These are phyloP conservation scores for Gastracanthus pulcherrimus DNA, from an alignment of 2,888 invertebrate genomes.

Conservation along the genomic window DNA sequence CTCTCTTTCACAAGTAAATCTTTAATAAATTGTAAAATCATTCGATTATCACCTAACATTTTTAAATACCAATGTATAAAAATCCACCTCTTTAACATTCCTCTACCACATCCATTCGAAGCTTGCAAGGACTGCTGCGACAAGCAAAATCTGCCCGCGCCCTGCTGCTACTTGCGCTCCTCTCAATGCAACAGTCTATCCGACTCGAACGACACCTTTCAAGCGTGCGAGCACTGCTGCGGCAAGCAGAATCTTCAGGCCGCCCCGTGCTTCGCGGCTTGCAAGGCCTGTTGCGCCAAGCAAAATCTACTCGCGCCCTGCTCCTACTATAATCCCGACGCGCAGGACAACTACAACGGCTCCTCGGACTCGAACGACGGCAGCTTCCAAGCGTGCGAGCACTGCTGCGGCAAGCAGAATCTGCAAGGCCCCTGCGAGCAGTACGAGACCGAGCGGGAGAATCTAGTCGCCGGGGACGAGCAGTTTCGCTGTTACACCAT, in stretches of 20 bases:
- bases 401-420: conserved; percentile 20
- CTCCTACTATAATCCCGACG: too few species aligned
- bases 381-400: conserved; percentile 19
- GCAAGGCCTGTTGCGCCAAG: conserved; percentile 4
- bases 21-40: too few species aligned
- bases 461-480: background rate
- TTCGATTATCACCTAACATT: too few species aligned
- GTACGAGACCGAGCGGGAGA: background rate
- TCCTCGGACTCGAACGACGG: too few species aligned
- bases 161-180: background rate
- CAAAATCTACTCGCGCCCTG: conserved; percentile 1
- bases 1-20: too few species aligned
- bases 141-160: background rate
- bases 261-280: background rate
- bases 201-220: background rate
- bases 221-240: background rate
- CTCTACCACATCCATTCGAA: too few species aligned
- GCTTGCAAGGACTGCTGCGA: conserved; percentile 16
- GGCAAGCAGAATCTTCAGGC: background rate
- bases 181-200: background rate
- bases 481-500: background rate
- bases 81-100: too few species aligned
- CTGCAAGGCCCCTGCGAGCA: background rate
- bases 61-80: too few species aligned
- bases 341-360: too few species aligned